Percentiles rank a stretch among this genome's conserved stretches.
Conservation (phyloP, 1,140 invertebrate genomes). For the Watersipora subatra region DNA sequence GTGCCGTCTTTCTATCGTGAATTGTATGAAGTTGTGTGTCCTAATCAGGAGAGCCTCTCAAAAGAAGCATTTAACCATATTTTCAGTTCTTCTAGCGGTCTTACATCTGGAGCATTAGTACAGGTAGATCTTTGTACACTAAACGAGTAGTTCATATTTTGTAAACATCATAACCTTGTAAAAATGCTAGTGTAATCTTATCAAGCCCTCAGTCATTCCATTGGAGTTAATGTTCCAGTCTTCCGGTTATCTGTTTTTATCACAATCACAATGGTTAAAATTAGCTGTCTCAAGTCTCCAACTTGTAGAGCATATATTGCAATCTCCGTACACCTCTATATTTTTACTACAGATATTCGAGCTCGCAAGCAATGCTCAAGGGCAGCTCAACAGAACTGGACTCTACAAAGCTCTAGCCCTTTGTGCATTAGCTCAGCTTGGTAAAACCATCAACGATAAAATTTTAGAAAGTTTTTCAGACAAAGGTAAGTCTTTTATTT, state of each 20-base stretch:
- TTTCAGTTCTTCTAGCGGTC: neutral
- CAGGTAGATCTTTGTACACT: too few relatives aligned
- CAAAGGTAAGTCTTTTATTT: constrained; percentile 53
- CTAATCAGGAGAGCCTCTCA: constrained; percentile 45
- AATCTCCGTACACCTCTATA: too few relatives aligned
- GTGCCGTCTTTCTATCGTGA: constrained; percentile 52
- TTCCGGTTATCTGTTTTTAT: too few relatives aligned
- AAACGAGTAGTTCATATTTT: too few relatives aligned
- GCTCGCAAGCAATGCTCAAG: constrained; percentile 45
- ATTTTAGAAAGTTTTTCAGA: constrained; percentile 52
- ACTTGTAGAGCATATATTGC: too few relatives aligned
- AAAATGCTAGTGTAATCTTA: too few relatives aligned
- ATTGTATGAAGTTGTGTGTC: constrained; percentile 51
- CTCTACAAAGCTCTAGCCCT: constrained; percentile 54
- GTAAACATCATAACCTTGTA: too few relatives aligned
- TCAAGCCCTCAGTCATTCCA: too few relatives aligned
- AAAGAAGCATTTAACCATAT: constrained; percentile 1
- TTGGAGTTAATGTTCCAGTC: too few relatives aligned
- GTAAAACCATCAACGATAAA: constrained; percentile 52
- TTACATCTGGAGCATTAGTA: neutral
- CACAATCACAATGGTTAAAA: too few relatives aligned
- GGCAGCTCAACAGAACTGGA: constrained; percentile 44
- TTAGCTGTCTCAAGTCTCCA: too few relatives aligned
- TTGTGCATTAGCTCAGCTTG: constrained; percentile 55
- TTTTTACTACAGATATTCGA: constrained; percentile 49